Evolutionary conservation across 1,140 invertebrate species (phyloP).

Genomic region (Atta cephalotes): DNA sequence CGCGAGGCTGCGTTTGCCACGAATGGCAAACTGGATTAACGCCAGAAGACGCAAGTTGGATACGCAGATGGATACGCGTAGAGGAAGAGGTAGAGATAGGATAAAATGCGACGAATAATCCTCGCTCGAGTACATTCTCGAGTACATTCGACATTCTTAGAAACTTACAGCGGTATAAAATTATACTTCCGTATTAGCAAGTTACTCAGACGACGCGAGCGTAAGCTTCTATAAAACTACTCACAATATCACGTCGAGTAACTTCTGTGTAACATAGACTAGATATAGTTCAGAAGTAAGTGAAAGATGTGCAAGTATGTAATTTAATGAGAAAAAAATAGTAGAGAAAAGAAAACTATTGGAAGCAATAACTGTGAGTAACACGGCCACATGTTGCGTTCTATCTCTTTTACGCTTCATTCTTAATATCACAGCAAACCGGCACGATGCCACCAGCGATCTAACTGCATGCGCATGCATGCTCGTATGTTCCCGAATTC

Average conservation of each 20-base stretch:
- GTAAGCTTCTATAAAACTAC: background rate
- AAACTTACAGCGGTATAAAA: slow-evolving; percentile 28
- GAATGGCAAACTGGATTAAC: slow-evolving; percentile 77
- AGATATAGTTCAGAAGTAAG: background rate
- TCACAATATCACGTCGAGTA: too few relatives aligned
- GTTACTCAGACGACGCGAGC: background rate
- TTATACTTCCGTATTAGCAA: slow-evolving; percentile 26
- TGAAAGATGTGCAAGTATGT: background rate
- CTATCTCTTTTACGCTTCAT: slow-evolving; percentile 70
- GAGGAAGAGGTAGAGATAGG: background rate
- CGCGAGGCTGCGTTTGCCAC: slow-evolving; percentile 68
- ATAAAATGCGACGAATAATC: slow-evolving; percentile 33
- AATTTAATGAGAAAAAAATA: slow-evolving; percentile 9
- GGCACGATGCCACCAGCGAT: slow-evolving; percentile 55
- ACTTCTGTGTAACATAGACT: background rate
- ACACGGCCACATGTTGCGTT: slow-evolving; percentile 75
- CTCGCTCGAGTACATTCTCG: slow-evolving; percentile 15
- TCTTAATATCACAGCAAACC: slow-evolving; percentile 72
- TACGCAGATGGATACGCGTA: slow-evolving; percentile 1
- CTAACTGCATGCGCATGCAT: slow-evolving; percentile 59
- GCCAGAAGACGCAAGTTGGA: slow-evolving; percentile 67
- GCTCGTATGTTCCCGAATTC: slow-evolving; percentile 69
- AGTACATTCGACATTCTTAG: slow-evolving; percentile 40
- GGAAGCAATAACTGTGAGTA: slow-evolving; percentile 35
- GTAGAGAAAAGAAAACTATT: slow-evolving; percentile 34